These are phyloP conservation scores for Ormia ochracea DNA, from an alignment of 2,888 invertebrate species.

Conservation along the genomic window DNA sequence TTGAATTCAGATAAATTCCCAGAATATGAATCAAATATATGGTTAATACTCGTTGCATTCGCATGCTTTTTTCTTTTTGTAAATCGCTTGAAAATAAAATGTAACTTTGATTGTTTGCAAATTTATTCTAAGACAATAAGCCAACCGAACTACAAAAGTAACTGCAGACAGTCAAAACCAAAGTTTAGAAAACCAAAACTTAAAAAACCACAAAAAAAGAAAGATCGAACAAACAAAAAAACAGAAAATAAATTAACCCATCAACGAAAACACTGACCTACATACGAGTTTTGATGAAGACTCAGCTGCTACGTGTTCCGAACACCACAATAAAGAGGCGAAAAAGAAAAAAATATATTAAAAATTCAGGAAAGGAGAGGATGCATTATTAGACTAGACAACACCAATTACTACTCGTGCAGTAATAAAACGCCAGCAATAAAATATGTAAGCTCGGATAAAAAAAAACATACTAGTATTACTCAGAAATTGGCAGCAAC, in stretches of 20 bases:
- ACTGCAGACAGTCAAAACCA: neutral
- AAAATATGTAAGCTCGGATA: neutral
- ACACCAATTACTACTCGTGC: constrained; percentile 11
- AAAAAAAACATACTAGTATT: neutral
- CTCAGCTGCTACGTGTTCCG: neutral
- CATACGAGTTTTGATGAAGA: constrained; percentile 25
- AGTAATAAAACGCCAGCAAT: constrained; percentile 1
- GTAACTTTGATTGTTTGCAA: constrained; percentile 43
- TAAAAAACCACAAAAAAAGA: constrained; percentile 6
- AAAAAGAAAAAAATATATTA: neutral
- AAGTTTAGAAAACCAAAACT: neutral
- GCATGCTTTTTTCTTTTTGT: neutral
- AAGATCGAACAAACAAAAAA: no score
- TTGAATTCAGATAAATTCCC: constrained; percentile 31
- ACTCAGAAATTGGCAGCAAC: neutral
- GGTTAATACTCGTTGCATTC: neutral
- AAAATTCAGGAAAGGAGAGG: constrained; percentile 31
- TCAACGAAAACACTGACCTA: constrained; percentile 45
- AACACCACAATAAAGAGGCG: neutral
- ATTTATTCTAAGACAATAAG: neutral
- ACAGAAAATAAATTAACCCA: constrained; percentile 56
- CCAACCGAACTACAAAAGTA: neutral
- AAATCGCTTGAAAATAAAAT: constrained; percentile 32
- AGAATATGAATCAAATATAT: constrained; percentile 38
- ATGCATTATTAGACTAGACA: constrained; percentile 42